These are phyloP conservation scores for Mythimna albipuncta DNA, from an alignment of 2,888 invertebrate genomes.

Conservation along the genomic window DNA sequence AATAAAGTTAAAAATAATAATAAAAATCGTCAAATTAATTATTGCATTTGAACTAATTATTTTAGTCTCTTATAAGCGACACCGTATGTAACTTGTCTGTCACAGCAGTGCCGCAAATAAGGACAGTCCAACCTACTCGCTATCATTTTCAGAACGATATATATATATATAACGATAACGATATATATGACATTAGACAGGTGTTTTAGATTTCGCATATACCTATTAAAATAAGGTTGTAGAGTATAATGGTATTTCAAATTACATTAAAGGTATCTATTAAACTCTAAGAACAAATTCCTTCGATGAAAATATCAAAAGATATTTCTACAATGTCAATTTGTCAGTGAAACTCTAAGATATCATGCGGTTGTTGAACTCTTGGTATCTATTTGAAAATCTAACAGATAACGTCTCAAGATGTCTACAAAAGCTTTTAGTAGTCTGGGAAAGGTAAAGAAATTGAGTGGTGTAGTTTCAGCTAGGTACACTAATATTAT, in stretches of 20 bases:
- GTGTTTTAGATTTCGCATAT: too few relatives aligned
- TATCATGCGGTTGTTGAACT: slow-evolving; percentile 22
- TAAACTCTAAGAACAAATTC: neutral
- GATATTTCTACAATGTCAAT: slow-evolving; percentile 11
- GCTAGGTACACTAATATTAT: neutral
- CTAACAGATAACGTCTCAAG: slow-evolving; percentile 14
- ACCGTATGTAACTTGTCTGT: too few relatives aligned
- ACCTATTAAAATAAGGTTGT: too few relatives aligned
- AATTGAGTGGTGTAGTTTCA: neutral
- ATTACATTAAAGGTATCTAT: neutral
- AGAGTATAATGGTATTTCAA: neutral
- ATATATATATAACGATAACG: too few relatives aligned
- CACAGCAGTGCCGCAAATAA: too few relatives aligned
- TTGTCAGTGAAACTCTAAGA: slow-evolving; percentile 3
- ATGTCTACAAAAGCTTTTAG: slow-evolving; percentile 7
- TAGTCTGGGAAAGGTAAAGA: neutral
- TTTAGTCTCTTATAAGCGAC: too few relatives aligned
- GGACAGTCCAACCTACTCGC: too few relatives aligned
- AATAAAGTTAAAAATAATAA: too few relatives aligned
- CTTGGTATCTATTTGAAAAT: slow-evolving; percentile 5
- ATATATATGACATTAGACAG: too few relatives aligned
- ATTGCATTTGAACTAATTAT: too few relatives aligned
- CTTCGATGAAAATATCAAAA: slow-evolving; percentile 11
- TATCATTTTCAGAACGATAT: too few relatives aligned
- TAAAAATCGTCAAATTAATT: too few relatives aligned